Percentiles rank a stretch among this genome's conserved stretches.
Evolutionary conservation across 2,113 vertebrate genomes (phyloP).

Genomic region (Gulo gulo): DNA sequence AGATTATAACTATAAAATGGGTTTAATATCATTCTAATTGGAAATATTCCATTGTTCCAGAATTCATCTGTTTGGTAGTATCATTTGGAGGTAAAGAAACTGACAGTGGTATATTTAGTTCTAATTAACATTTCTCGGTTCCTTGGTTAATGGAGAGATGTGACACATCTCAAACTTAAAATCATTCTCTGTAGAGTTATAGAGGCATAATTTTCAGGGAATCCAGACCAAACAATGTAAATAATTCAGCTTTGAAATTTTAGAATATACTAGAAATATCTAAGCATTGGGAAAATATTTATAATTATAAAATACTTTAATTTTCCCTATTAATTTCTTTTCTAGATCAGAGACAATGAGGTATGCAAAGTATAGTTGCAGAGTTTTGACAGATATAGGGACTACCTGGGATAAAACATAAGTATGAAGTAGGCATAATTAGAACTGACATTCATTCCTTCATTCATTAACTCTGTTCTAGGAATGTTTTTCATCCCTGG

Average conservation of each 20-base stretch:
- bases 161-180: constrained; percentile 21
- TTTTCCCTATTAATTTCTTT: background rate
- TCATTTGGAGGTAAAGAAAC: constrained; percentile 40
- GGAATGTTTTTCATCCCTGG: background rate
- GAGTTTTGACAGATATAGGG: background rate
- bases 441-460: background rate
- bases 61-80: constrained; percentile 62
- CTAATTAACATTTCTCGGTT: constrained; percentile 43
- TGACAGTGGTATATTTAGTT: constrained; percentile 39
- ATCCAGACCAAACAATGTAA: background rate
- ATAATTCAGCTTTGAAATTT: background rate
- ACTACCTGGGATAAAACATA: background rate
- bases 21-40: constrained; percentile 63
- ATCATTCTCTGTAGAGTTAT: background rate
- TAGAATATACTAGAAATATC: background rate
- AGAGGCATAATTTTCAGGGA: background rate
- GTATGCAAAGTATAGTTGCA: background rate
- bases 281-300: background rate
- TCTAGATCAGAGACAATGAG: background rate
- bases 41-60: constrained; percentile 62
- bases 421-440: background rate
- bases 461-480: background rate
- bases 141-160: background rate
- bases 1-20: constrained; percentile 63
- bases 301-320: constrained; percentile 21